A percentile compares a stretch with the other conserved stretches of the same genome.
Evolutionary conservation across 2,797 vertebrate species (phyloP).

Genomic region (Platalea minor): DNA sequence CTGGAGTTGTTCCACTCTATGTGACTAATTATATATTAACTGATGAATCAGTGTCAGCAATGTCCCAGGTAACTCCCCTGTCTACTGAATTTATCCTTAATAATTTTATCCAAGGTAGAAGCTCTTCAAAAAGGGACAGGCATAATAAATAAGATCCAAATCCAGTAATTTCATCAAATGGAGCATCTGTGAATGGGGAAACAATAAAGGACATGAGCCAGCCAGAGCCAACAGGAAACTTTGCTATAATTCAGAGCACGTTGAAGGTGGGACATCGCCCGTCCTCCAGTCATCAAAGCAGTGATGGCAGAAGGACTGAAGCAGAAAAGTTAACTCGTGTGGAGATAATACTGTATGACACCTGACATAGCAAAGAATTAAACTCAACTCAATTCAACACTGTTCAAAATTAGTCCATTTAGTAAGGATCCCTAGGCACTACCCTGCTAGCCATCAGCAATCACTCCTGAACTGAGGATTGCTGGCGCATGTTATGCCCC

Average conservation of each 20-base stretch:
- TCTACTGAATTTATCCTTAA: background rate
- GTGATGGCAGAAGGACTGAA: background rate
- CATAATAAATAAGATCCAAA: background rate
- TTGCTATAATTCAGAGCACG: background rate
- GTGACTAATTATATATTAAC: background rate
- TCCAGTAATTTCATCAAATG: background rate
- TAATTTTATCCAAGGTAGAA: background rate
- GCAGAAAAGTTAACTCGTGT: background rate
- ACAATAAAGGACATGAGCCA: background rate
- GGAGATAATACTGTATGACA: background rate
- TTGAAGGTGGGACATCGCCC: background rate
- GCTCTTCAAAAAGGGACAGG: background rate
- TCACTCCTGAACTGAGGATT: background rate
- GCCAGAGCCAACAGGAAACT: background rate
- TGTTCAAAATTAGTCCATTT: background rate
- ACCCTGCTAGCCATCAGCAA: background rate
- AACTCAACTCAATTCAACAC: rapidly evolving
- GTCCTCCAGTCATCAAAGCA: background rate
- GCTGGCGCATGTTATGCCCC: background rate
- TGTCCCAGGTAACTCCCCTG: background rate
- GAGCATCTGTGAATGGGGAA: background rate
- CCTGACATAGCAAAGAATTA: background rate
- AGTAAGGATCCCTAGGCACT: background rate
- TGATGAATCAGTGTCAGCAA: background rate
- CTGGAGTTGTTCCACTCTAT: background rate